Conservation (phyloP, 2,113 vertebrate species). For the Lepus europaeus region DNA sequence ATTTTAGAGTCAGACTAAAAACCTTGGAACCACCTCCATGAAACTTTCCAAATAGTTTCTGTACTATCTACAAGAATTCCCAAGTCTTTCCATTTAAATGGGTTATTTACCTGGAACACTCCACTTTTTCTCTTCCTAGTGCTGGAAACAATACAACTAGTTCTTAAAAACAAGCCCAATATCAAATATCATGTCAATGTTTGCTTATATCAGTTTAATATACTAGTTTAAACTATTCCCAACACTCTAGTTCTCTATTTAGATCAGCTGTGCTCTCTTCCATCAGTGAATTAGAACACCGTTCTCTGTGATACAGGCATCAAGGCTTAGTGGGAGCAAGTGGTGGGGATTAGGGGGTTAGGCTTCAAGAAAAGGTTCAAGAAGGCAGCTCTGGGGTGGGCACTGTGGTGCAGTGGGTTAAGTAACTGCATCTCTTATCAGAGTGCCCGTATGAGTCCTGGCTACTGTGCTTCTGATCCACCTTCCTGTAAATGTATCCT, state of each 20-base stretch:
- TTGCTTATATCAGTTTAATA: neutral
- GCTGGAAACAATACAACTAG: slow-evolving; percentile 49
- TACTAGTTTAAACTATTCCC: slow-evolving; percentile 23
- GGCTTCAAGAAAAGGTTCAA: neutral
- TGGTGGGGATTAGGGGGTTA: accelerated
- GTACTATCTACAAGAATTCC: neutral
- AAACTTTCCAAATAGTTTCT: neutral
- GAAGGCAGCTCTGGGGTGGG: neutral
- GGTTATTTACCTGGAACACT: neutral
- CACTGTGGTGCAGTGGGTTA: no score
- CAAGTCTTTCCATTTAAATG: neutral
- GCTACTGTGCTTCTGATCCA: no score
- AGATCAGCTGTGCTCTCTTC: neutral
- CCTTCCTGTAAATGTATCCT: no score
- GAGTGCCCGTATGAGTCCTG: no score
- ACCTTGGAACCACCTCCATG: neutral
- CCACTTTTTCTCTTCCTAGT: neutral
- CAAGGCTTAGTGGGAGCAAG: neutral
- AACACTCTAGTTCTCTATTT: neutral
- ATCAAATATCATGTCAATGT: neutral
- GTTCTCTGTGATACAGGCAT: neutral
- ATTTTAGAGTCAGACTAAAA: slow-evolving; percentile 49
- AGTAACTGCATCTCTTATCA: no score
- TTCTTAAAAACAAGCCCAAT: neutral
- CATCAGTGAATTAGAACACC: neutral